Conservation (phyloP, 2,113 vertebrate species). For the Burhinus oedicnemus region DNA sequence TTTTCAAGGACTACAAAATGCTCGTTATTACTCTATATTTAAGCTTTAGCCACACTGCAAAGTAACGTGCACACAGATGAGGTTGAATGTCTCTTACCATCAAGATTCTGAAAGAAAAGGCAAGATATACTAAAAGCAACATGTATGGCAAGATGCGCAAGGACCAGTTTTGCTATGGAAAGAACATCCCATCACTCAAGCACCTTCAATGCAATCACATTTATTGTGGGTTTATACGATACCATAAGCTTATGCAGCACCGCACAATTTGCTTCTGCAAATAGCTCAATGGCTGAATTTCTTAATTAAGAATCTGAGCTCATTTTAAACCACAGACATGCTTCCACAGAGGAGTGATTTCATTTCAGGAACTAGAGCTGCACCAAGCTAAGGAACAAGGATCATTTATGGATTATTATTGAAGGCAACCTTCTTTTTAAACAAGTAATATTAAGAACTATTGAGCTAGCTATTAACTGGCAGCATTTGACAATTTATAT, state of each 20-base stretch:
- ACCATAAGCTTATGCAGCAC: neutral
- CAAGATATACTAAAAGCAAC: neutral
- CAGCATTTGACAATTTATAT: neutral
- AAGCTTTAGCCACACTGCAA: neutral
- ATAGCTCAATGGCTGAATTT: neutral
- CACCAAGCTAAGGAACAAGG: neutral
- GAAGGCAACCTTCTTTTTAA: neutral
- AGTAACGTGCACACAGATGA: neutral
- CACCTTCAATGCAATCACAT: neutral
- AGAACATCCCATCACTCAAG: neutral
- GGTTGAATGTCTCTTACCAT: neutral
- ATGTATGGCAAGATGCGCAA: neutral
- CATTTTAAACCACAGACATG: neutral
- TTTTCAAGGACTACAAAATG: neutral
- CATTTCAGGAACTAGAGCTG: neutral
- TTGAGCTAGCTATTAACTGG: neutral
- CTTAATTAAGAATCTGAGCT: slow-evolving; percentile 52
- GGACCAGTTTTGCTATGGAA: neutral
- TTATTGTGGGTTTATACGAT: neutral
- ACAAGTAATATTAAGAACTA: neutral
- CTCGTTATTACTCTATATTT: fast-evolving
- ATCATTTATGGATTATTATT: neutral
- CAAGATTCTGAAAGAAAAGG: neutral
- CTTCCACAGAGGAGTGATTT: neutral
- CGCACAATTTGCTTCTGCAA: neutral